phyloP scores from a whole-genome alignment of 2,797 vertebrate species.

The Smutsia gigantea region DNA sequence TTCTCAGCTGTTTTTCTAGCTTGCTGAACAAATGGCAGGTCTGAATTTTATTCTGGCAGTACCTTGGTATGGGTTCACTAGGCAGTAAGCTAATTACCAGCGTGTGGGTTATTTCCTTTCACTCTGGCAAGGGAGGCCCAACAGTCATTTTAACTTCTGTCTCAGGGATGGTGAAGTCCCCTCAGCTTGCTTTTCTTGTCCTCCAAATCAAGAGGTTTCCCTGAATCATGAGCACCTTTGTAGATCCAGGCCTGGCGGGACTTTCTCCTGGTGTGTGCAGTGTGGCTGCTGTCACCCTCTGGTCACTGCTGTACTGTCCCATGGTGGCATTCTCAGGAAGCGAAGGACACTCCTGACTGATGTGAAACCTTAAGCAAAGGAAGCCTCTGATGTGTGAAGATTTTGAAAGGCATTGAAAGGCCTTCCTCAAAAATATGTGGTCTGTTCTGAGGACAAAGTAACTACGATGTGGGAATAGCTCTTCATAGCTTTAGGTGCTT shows the following conservation, averaged over 20 bases:
- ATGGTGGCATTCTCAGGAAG: neutral
- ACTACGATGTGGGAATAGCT: neutral
- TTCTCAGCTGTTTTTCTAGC: constrained; percentile 3
- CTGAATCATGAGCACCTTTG: neutral
- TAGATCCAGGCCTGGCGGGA: neutral
- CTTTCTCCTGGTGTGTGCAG: neutral
- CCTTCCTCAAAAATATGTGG: neutral
- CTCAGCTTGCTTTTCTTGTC: neutral
- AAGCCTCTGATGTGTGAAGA: neutral
- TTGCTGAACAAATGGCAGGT: neutral
- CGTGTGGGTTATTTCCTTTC: neutral
- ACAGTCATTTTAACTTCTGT: neutral
- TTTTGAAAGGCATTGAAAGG: neutral
- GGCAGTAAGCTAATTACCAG: neutral
- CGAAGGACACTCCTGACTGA: neutral
- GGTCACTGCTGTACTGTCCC: neutral
- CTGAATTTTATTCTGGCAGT: neutral
- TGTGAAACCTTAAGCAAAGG: neutral
- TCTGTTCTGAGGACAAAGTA: neutral
- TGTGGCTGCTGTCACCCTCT: neutral
- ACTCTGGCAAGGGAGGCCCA: neutral
- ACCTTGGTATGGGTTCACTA: neutral
- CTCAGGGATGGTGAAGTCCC: neutral
- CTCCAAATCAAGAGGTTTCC: constrained; percentile 17
- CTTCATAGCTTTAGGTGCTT: neutral